A percentile compares a stretch with the other conserved stretches of the same genome.
phyloP scores from a whole-genome alignment of 2,113 vertebrate genomes.

The Periophthalmus modestus region DNA sequence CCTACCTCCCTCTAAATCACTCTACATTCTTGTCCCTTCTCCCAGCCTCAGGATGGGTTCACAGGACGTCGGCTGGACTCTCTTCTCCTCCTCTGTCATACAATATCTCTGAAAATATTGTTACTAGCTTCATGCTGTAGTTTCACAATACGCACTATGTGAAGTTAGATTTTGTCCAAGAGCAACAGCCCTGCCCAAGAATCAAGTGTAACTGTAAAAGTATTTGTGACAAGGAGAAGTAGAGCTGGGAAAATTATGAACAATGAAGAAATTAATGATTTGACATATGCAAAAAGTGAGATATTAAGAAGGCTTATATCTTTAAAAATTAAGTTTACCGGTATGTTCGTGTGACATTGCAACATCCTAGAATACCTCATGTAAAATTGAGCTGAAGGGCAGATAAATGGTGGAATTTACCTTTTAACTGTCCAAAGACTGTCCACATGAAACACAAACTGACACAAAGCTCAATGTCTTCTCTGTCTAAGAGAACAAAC shows the following conservation, averaged over 20 bases:
- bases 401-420: too few species aligned
- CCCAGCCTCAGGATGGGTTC: constrained; percentile 29
- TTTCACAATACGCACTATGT: constrained; percentile 13
- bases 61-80: neutral
- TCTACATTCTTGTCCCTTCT: constrained; percentile 30
- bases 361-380: too few species aligned
- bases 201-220: neutral
- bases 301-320: too few species aligned
- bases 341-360: too few species aligned
- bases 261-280: too few species aligned
- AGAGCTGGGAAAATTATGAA: neutral
- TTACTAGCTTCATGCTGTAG: neutral
- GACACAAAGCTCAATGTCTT: too few species aligned
- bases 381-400: too few species aligned
- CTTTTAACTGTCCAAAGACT: too few species aligned
- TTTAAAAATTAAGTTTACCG: too few species aligned
- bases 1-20: constrained; percentile 25
- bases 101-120: constrained; percentile 4
- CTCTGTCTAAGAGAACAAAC: too few species aligned
- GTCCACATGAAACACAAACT: too few species aligned
- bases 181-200: constrained; percentile 22
- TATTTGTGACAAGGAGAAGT: neutral
- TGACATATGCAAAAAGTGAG: too few species aligned
- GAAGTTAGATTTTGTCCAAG: constrained; percentile 8
- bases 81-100: neutral